Percentiles rank a stretch among this genome's conserved stretches.
Evolutionary conservation across 1,140 invertebrate species (phyloP).

Genomic region (Bombus waltoni): DNA sequence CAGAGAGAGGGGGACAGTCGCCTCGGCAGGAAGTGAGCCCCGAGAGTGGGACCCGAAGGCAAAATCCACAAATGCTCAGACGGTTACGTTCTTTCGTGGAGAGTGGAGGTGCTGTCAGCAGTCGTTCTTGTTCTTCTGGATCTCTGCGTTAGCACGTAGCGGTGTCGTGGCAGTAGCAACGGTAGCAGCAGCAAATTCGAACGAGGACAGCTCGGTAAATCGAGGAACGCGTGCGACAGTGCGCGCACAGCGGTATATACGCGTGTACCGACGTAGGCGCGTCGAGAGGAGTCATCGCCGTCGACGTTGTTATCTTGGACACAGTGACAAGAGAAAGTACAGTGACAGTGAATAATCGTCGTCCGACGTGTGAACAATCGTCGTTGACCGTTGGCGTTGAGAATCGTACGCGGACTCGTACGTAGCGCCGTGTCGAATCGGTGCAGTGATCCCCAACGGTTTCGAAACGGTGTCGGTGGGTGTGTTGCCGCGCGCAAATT

Average conservation of each 20-base stretch:
- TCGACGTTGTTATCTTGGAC: neutral
- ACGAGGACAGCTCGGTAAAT: neutral
- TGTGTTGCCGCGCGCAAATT: conserved; percentile 6
- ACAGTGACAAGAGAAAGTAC: neutral
- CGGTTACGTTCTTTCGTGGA: conserved; percentile 71
- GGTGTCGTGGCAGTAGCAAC: too few species aligned
- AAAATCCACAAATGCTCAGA: conserved; percentile 72
- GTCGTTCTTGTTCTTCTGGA: neutral
- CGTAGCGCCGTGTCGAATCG: too few species aligned
- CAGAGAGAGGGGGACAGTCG: conserved; percentile 52
- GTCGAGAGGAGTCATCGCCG: neutral
- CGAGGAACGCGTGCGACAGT: neutral
- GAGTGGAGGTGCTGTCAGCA: conserved; percentile 67
- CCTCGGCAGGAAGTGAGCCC: conserved; percentile 73
- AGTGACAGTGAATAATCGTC: neutral
- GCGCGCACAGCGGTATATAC: neutral
- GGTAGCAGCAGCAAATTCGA: rapidly evolving
- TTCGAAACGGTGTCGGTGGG: neutral
- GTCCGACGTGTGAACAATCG: neutral
- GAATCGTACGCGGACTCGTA: too few species aligned
- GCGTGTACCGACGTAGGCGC: neutral
- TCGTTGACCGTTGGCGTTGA: neutral
- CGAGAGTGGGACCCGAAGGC: conserved; percentile 65
- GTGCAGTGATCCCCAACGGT: too few species aligned
- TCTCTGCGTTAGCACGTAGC: too few species aligned